phyloP scores from a whole-genome alignment of 1,140 invertebrate genomes.

The Apis laboriosa region DNA sequence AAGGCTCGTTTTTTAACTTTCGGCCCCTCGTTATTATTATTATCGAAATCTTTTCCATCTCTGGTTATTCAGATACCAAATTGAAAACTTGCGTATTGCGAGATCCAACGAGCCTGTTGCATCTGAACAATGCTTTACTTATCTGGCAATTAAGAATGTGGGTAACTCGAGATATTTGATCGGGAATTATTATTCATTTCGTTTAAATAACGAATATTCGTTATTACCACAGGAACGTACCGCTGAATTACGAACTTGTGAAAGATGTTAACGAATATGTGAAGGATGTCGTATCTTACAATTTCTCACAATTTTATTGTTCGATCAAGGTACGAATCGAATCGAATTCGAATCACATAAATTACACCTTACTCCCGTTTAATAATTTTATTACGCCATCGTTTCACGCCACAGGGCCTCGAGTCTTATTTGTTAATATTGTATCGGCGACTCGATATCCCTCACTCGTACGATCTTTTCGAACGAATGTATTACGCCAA shows the following conservation, averaged over 20 bases:
- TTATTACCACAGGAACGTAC: slow-evolving; percentile 42
- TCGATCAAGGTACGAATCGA: slow-evolving; percentile 37
- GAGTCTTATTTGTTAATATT: slow-evolving; percentile 63
- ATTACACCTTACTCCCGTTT: no score
- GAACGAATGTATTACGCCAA: slow-evolving; percentile 16
- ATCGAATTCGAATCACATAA: not conserved
- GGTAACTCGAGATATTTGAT: slow-evolving; percentile 4
- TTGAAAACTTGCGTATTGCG: slow-evolving; percentile 41
- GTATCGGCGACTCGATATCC: slow-evolving; percentile 55
- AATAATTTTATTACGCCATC: no score
- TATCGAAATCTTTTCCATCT: not conserved
- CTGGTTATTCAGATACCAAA: slow-evolving; percentile 4
- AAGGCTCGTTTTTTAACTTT: not conserved
- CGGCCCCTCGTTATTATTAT: not conserved
- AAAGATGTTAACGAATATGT: slow-evolving; percentile 13
- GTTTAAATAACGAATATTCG: no score
- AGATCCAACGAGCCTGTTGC: slow-evolving; percentile 56
- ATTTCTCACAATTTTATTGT: slow-evolving; percentile 50
- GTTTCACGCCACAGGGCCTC: slow-evolving; percentile 37
- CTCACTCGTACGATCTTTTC: slow-evolving; percentile 37
- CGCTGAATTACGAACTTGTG: not conserved
- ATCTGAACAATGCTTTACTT: slow-evolving; percentile 51
- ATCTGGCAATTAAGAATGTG: slow-evolving; percentile 68
- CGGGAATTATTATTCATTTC: no score
- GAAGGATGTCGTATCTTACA: not conserved